Base-by-base conservation (phyloP, 2,888 invertebrate genomes). In the Timema podura region DNA sequence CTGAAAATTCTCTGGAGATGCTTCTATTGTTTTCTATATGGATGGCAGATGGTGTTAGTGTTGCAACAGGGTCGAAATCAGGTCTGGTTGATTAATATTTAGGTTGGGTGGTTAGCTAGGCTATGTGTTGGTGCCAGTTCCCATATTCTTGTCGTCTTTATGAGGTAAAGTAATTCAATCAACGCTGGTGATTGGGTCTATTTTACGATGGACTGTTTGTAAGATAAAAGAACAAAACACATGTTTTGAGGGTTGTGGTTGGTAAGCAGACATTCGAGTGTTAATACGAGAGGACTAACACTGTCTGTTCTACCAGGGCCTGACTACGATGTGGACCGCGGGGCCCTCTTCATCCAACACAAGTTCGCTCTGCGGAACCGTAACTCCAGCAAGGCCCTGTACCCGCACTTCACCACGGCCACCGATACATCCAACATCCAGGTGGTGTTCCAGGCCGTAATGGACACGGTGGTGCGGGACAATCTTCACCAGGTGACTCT, bases 381-480 rank as follows among this genome's bases (percentile, higher is more conserved):
- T 46, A 84, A 85, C 76, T 83, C 85, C 7, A 81, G 85, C 65
- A 86, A 86, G 79, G 84, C 86, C 11, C 80, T 88, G 47, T 88
- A 87, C 78, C 87, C 88, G 2, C 88, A 88, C 79, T 88, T 88
- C 78, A 88, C 87, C 57, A 88, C 88, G 11, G 88, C 88, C 48
- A 88, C 88, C 0, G 88, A 88, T 76, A 88, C 88, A 45, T 86
- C 86, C 74, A 88, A 88, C 79, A 86, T 88, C 48, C 86, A 87
- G 79, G 87, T 87, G 16, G 88, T 88, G 47, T 88, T 88, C 76
- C 86, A 88, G 76, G 85, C 86, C 51, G 87, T 88, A 71, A 87
- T 88, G 86, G 87, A 88, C 79, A 87, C 86, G 77, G 87, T 88
- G 54, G 84, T 88, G 70, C 83, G 85, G 73, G 86, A 87, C 74